Evolutionary conservation across 2,888 invertebrate species (phyloP), one percentile per base, ranked within the genome.

Genomic region (Drosophila atroscutellata): DNA sequence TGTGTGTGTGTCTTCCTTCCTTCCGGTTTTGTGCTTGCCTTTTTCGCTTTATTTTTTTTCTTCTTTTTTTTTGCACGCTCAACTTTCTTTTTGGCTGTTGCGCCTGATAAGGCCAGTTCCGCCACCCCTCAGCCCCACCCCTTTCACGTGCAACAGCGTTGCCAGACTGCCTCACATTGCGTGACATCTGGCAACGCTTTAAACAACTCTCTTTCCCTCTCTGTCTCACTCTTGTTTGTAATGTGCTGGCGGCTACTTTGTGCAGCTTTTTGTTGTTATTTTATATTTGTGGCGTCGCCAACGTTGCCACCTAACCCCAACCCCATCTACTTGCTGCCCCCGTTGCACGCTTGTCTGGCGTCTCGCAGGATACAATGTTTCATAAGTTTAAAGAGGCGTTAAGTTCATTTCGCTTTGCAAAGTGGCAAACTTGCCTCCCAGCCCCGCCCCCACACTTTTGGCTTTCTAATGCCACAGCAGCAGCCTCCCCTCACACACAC

Each of bases 301-400:
- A 55, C 11, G 37, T n/a, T 66, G 39, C 45, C 55, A 47, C 28
- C 36, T 55, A 2, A 20, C 13, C 13, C 47, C 28, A 15, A 26
- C 11, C 3, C 1, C 56, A 24, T 0, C 37, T 7, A 0, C 18
- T 42, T 18, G 18, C 30, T 13, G 6, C 7, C 8, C 13, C n/a
- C 51, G 20, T 36, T 13, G 24, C 34, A 18, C 5, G 47, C 51
- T 58, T 66, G 49, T 34, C 65, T 67, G 62, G 26, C 62, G 62
- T 72, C 75, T 60, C 59, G 34, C 59, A 65, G 80, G 75, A 81
- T 81, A 81, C 80, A 80, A 81, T 86, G 81, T 84, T 86, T 84
- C 80, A 80, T 71, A 77, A 83, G 77, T 77, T 86, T 86, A 86
- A 86, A 83, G 82, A 83, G 86, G 87, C 90, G 86, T 89, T 86